Conservation (phyloP, 1,140 invertebrate species). For the Procambarus virginalis region DNA sequence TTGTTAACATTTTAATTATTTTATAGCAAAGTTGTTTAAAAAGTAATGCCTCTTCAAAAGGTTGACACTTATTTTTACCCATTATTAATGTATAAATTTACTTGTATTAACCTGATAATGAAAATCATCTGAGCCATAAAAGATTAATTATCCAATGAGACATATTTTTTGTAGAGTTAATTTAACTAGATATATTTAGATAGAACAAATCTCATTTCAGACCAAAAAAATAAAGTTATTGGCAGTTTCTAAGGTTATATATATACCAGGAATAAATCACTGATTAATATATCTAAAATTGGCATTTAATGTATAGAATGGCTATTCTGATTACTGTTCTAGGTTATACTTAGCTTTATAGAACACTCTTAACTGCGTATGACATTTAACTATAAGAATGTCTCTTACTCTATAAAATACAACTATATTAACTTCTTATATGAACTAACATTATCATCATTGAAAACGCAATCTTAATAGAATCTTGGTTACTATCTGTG, state of each 20-base stretch:
- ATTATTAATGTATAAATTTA: neutral
- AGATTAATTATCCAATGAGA: neutral
- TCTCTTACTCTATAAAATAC: constrained; percentile 6
- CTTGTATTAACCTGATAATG: neutral
- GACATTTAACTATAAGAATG: constrained; percentile 22
- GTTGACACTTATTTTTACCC: too few species aligned
- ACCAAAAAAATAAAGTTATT: neutral
- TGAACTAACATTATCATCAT: neutral
- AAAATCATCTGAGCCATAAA: neutral
- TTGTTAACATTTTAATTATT: neutral
- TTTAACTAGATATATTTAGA: too few species aligned
- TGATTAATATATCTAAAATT: neutral
- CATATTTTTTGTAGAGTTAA: neutral
- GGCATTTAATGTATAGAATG: neutral
- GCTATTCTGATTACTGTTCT: constrained; percentile 8
- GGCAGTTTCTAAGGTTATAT: neutral
- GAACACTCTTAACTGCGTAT: constrained; percentile 12
- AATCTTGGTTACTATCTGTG: constrained; percentile 17
- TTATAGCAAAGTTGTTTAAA: neutral
- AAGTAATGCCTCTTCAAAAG: neutral
- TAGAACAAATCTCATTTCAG: neutral
- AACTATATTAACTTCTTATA: constrained; percentile 11
- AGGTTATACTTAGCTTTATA: constrained; percentile 20
- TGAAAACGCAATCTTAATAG: neutral
- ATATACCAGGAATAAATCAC: neutral